Conservation (phyloP, 1,140 invertebrate genomes). For the Caenorhabditis briggsae region DNA sequence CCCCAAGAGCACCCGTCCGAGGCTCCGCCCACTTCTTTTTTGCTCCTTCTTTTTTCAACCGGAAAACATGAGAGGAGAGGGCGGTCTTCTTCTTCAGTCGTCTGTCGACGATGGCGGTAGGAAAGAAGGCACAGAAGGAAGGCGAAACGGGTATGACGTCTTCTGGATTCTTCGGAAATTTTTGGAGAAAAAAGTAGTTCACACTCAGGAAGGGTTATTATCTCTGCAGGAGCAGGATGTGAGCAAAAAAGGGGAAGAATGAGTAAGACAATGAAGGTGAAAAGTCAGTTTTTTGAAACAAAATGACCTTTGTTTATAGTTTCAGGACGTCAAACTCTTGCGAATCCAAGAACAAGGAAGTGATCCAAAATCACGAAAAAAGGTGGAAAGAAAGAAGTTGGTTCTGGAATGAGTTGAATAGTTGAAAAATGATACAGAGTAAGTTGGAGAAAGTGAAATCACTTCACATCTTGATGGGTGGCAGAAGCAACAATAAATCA, state of each 20-base stretch:
- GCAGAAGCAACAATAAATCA: too few relatives aligned
- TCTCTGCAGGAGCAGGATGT: slow-evolving; percentile 40
- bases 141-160: slow-evolving; percentile 19
- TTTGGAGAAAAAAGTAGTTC: neutral
- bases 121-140: slow-evolving; percentile 2
- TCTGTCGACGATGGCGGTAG: slow-evolving; percentile 19
- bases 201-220: slow-evolving; percentile 6
- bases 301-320: slow-evolving; percentile 28
- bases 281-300: slow-evolving; percentile 26
- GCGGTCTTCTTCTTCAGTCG: slow-evolving; percentile 3
- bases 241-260: neutral
- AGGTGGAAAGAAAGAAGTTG: neutral
- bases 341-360: neutral
- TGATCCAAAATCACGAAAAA: neutral
- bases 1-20: slow-evolving; percentile 40
- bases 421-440: too few relatives aligned
- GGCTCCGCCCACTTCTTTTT: slow-evolving; percentile 49
- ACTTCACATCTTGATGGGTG: too few relatives aligned
- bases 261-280: slow-evolving; percentile 23
- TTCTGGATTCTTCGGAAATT: slow-evolving; percentile 34
- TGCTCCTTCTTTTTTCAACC: slow-evolving; percentile 54
- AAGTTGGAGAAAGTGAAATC: too few relatives aligned
- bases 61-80: slow-evolving; percentile 54
- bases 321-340: neutral
- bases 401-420: neutral